Evolutionary conservation across 2,888 invertebrate species (phyloP).

Genomic region (Anoncus sp.): DNA sequence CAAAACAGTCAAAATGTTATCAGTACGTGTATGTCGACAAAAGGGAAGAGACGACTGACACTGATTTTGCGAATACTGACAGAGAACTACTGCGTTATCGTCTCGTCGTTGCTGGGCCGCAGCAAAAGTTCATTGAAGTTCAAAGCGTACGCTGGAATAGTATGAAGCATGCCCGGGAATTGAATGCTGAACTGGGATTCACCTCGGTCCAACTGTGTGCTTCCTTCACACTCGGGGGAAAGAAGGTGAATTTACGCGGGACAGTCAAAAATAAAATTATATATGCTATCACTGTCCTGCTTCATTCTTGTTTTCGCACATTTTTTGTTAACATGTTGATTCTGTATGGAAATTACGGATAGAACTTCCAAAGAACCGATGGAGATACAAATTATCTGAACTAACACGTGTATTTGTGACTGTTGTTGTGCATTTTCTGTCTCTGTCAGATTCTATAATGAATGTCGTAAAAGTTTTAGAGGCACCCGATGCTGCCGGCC

Average conservation of each 20-base stretch:
- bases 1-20: too few relatives aligned
- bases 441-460: too few relatives aligned
- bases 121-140: constrained; percentile 60
- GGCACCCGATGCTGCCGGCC: too few relatives aligned
- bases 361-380: too few relatives aligned
- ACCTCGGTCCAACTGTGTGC: constrained; percentile 7
- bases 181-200: constrained; percentile 50
- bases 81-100: constrained; percentile 17
- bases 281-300: not conserved
- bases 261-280: constrained; percentile 33
- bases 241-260: constrained; percentile 20
- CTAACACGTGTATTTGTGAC: too few relatives aligned
- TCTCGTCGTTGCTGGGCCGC: constrained; percentile 33
- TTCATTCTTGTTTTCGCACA: too few relatives aligned
- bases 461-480: too few relatives aligned
- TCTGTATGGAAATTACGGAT: too few relatives aligned
- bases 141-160: constrained; percentile 43
- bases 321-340: too few relatives aligned
- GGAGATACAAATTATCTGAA: too few relatives aligned
- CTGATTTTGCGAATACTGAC: constrained; percentile 38
- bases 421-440: too few relatives aligned
- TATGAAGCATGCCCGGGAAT: constrained; percentile 45
- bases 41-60: constrained; percentile 44
- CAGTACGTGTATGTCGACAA: too few relatives aligned
- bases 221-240: constrained; percentile 3